A percentile compares a stretch with the other conserved stretches of the same genome.
Evolutionary conservation across 2,113 vertebrate genomes (phyloP).

Genomic region (Forbesichthys papilliferus): DNA sequence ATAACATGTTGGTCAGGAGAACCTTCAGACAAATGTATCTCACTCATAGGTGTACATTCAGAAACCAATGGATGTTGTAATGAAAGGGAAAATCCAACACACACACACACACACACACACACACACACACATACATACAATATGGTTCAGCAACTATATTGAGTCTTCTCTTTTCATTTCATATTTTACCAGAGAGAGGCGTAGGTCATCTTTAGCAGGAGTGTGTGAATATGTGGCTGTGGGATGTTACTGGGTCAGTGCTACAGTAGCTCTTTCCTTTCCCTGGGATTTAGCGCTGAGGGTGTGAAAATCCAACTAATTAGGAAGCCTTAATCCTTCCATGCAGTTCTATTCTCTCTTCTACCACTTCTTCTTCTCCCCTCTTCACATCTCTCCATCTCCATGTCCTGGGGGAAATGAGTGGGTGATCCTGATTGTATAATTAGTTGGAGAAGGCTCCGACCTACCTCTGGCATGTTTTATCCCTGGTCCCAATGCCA

Average conservation of each 20-base stretch:
- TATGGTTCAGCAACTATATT: too few species aligned
- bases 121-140: too few species aligned
- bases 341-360: slow-evolving; percentile 32
- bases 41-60: too few species aligned
- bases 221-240: too few species aligned
- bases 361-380: slow-evolving; percentile 7
- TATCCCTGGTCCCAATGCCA: slow-evolving; percentile 18
- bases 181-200: slow-evolving; percentile 7
- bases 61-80: too few species aligned
- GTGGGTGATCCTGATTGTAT: slow-evolving; percentile 35
- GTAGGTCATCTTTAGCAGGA: slow-evolving; percentile 11
- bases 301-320: slow-evolving; percentile 61
- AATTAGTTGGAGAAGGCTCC: slow-evolving; percentile 53
- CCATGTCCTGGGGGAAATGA: slow-evolving; percentile 22
- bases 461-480: slow-evolving; percentile 20
- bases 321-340: slow-evolving; percentile 53
- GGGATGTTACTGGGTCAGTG: slow-evolving; percentile 23
- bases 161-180: slow-evolving; percentile 9
- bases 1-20: too few species aligned
- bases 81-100: too few species aligned
- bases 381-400: background rate
- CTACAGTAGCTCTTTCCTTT: slow-evolving; percentile 21
- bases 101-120: too few species aligned
- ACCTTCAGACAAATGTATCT: too few species aligned
- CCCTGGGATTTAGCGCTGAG: slow-evolving; percentile 27